These are phyloP conservation scores for Murina feae DNA, from an alignment of 2,113 vertebrate genomes.

Conservation along the genomic window DNA sequence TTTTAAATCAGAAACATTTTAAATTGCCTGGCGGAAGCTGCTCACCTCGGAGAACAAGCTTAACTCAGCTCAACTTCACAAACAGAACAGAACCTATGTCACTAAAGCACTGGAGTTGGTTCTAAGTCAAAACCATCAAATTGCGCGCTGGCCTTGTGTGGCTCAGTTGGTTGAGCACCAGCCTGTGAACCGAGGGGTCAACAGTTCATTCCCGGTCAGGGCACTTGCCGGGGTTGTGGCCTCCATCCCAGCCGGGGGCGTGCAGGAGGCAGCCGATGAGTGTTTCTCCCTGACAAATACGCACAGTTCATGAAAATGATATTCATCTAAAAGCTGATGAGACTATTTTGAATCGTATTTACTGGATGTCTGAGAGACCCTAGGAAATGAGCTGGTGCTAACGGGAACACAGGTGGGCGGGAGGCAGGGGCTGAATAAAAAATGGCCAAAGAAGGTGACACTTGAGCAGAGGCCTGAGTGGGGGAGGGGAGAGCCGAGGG, in stretches of 20 bases:
- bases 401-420: too few relatives aligned
- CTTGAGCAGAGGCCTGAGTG: too few relatives aligned
- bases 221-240: too few relatives aligned
- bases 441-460: too few relatives aligned
- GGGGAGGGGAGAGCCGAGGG: too few relatives aligned
- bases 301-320: constrained; percentile 59
- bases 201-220: too few relatives aligned
- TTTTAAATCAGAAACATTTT: constrained; percentile 38
- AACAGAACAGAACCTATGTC: not conserved
- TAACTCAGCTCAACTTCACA: not conserved
- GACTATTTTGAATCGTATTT: constrained; percentile 63
- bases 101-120: not conserved
- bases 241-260: too few relatives aligned
- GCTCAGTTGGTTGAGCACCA: too few relatives aligned
- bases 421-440: too few relatives aligned
- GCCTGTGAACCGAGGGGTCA: too few relatives aligned
- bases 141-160: not conserved
- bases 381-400: too few relatives aligned
- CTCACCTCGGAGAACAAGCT: not conserved
- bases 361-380: not conserved
- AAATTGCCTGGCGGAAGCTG: not conserved
- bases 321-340: constrained; percentile 72
- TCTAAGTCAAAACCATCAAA: not conserved
- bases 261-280: too few relatives aligned
- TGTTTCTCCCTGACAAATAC: not conserved